phyloP scores from a whole-genome alignment of 2,797 vertebrate species.

The Acanthurus tractus region DNA sequence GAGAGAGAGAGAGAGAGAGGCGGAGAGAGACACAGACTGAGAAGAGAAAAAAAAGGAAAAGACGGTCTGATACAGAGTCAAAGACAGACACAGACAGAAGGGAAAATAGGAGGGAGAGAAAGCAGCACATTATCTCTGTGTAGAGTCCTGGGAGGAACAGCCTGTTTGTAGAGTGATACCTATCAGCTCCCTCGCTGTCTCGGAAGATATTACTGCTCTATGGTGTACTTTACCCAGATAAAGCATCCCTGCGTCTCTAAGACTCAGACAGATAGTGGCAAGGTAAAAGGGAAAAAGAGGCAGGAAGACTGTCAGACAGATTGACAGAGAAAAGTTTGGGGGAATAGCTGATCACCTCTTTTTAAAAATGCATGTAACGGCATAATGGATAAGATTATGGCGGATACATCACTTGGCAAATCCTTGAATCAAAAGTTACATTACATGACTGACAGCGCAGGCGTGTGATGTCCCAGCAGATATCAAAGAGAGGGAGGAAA shows the following conservation, averaged over 20 bases:
- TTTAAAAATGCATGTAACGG: constrained; percentile 40
- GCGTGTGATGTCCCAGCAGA: neutral
- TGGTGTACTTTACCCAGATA: constrained; percentile 82
- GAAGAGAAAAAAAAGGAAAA: constrained; percentile 1
- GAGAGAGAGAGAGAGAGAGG: constrained; percentile 18
- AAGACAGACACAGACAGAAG: constrained; percentile 37
- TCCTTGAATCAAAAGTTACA: constrained; percentile 5
- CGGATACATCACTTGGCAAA: constrained; percentile 16
- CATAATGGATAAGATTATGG: constrained; percentile 34
- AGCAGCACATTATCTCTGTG: constrained; percentile 71
- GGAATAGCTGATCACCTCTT: constrained; percentile 44
- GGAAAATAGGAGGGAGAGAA: constrained; percentile 56
- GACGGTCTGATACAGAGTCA: constrained; percentile 41
- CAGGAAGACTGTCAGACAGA: constrained; percentile 57
- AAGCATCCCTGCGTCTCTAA: constrained; percentile 70
- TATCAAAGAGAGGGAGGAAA: neutral
- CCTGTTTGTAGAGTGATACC: constrained; percentile 84
- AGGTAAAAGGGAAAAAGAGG: constrained; percentile 72
- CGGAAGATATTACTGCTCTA: constrained; percentile 79
- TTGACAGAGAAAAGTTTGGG: constrained; percentile 62
- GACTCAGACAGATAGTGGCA: constrained; percentile 74
- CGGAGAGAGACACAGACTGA: constrained; percentile 19
- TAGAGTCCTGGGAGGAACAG: constrained; percentile 76
- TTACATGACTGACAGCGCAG: constrained; percentile 1
- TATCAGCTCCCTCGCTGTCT: constrained; percentile 80